Conservation (phyloP, 2,888 invertebrate genomes). For the Pharmacophagus antenor region DNA sequence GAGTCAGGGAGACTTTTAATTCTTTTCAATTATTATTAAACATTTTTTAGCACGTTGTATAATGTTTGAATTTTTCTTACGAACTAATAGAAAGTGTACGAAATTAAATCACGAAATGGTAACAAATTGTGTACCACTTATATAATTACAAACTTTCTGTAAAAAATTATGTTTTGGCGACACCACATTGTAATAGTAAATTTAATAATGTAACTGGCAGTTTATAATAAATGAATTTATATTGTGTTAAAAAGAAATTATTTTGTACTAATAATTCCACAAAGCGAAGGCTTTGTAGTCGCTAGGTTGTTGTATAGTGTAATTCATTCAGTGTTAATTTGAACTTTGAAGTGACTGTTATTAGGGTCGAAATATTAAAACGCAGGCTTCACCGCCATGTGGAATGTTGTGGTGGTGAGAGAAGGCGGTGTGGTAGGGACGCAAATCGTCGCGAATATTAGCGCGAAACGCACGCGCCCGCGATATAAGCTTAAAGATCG, state of each 20-base stretch:
- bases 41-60: background rate
- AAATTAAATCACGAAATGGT: background rate
- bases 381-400: slow-evolving; percentile 16
- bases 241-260: too few relatives aligned
- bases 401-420: slow-evolving; percentile 29
- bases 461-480: slow-evolving; percentile 36
- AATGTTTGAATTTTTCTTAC: background rate
- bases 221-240: background rate
- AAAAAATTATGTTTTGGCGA: background rate
- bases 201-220: background rate
- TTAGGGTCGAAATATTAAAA: slow-evolving; percentile 16
- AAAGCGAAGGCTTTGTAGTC: background rate
- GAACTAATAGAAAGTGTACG: background rate
- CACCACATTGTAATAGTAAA: background rate
- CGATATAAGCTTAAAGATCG: slow-evolving; percentile 9
- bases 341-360: slow-evolving; percentile 2
- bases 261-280: background rate
- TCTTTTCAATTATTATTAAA: background rate
- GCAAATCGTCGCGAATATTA: slow-evolving; percentile 33
- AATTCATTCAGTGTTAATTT: slow-evolving; percentile 1
- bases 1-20: too few relatives aligned
- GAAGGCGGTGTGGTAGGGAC: slow-evolving; percentile 33
- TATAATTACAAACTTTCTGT: background rate
- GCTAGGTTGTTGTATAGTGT: background rate
- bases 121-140: background rate